Evolutionary conservation across 2,797 vertebrate genomes (phyloP).

Genomic region (Catostomus latipinnis): DNA sequence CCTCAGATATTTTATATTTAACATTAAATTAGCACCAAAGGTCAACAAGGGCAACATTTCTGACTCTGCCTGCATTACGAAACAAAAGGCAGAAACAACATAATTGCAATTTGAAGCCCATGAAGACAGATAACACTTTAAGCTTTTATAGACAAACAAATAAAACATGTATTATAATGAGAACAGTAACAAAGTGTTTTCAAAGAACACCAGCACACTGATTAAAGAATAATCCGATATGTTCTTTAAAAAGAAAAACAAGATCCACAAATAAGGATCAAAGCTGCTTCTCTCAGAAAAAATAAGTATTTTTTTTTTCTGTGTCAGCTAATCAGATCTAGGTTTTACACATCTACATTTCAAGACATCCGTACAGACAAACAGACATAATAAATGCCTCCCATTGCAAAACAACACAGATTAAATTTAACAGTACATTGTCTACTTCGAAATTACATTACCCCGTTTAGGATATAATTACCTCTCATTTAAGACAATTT

Average conservation of each 20-base stretch:
- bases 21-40: conserved; percentile 82
- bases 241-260: conserved; percentile 57
- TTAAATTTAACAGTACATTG: conserved; percentile 8
- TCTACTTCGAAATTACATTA: conserved; percentile 2
- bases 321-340: conserved; percentile 49
- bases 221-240: conserved; percentile 56
- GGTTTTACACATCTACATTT: conserved; percentile 56
- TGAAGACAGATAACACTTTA: conserved; percentile 33
- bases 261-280: conserved; percentile 35
- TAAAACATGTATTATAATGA: conserved; percentile 37
- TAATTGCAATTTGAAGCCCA: conserved; percentile 17
- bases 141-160: conserved; percentile 19
- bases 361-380: conserved; percentile 14
- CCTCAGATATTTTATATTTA: conserved; percentile 64
- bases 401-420: conserved; percentile 50
- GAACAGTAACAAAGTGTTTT: conserved; percentile 34
- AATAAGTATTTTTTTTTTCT: conserved; percentile 51
- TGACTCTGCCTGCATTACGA: neutral
- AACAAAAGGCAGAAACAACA: conserved; percentile 23
- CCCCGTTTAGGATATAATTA: conserved; percentile 16
- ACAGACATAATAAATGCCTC: conserved; percentile 39
- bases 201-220: conserved; percentile 50
- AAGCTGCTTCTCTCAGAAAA: conserved; percentile 60
- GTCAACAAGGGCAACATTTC: conserved; percentile 66
- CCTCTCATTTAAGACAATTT: conserved; percentile 9